Conservation (phyloP, 2,113 vertebrate genomes). For the Apodemus speciosus region DNA sequence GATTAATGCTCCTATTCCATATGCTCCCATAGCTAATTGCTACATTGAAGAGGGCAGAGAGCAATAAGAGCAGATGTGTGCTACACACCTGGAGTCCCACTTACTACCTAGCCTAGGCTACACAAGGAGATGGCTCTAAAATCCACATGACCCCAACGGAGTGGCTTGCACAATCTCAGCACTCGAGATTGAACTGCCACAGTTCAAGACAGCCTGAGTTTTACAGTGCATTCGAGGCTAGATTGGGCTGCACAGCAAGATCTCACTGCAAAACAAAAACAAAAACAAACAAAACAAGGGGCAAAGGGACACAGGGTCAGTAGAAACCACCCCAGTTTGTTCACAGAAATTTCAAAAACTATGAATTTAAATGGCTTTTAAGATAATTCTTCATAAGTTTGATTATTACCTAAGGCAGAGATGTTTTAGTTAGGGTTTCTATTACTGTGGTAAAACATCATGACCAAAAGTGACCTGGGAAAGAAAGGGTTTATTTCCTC, state of each 20-base stretch:
- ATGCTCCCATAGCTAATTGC: background rate
- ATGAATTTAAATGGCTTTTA: background rate
- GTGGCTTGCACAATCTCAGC: background rate
- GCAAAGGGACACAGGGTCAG: background rate
- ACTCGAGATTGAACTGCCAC: background rate
- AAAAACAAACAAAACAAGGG: background rate
- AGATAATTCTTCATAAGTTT: background rate
- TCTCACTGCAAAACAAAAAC: no score
- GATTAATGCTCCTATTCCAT: no score
- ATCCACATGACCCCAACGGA: background rate
- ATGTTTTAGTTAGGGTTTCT: background rate
- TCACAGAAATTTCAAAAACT: background rate
- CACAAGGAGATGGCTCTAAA: background rate
- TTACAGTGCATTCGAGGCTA: background rate
- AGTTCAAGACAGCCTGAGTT: background rate
- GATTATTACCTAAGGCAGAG: background rate
- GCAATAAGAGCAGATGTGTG: no score
- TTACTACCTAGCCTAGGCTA: background rate
- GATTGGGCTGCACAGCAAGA: background rate
- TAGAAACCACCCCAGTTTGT: background rate
- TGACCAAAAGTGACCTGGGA: background rate
- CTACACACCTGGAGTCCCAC: background rate
- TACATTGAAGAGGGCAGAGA: background rate
- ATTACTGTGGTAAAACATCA: background rate
- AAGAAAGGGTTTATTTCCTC: background rate